Evolutionary conservation across 2,888 invertebrate genomes (phyloP), one percentile per base, ranked within the genome.

Genomic region (Callyntrura sp.): DNA sequence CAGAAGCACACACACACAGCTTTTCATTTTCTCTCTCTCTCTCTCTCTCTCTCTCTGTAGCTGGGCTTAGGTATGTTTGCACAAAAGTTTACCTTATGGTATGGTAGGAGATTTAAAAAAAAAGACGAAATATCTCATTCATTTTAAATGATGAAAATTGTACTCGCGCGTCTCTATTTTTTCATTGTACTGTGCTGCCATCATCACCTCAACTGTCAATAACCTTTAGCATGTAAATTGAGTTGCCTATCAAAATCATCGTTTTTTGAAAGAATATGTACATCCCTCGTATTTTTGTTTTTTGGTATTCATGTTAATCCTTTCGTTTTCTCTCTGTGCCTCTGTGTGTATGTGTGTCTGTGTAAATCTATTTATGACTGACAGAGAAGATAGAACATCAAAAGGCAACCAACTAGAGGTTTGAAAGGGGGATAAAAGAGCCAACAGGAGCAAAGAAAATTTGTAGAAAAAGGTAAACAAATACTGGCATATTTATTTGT

Each of bases 401-500:
- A 35, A 35, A 35, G 35, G 3, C 35, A 35, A 73, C 23, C 73
- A 73, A 35, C 68, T 35, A 73, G 23, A 45, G 3, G 35, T 35
- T 35, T 48, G 23, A 73, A 73, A 73, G 68, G 12, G 12, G 12
- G 48, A 28, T 28, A 14, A 14, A 14, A 73, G 23, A 73, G 23
- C 12, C 12, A 14, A 20, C 20, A 73, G 48, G 48, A 73, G 73
- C 45, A 73, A 17, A 9, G 17, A 48, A 73, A 73, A 73, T 73
- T 73, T 73, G 8, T 45, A 14, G 35, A 51, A 51, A 86, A 87
- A 87, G 87, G 81, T 87, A 87, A 87, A 87, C 87, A 87, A 87
- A 87, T 51, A 25, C 28, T 87, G 81, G 87, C 70, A 87, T 87
- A 87, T 87, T 87, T 87, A 87, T 87, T 87, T 87, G 87, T 87